These are phyloP conservation scores for Meles meles DNA, from an alignment of 2,113 vertebrate genomes.

Conservation along the genomic window DNA sequence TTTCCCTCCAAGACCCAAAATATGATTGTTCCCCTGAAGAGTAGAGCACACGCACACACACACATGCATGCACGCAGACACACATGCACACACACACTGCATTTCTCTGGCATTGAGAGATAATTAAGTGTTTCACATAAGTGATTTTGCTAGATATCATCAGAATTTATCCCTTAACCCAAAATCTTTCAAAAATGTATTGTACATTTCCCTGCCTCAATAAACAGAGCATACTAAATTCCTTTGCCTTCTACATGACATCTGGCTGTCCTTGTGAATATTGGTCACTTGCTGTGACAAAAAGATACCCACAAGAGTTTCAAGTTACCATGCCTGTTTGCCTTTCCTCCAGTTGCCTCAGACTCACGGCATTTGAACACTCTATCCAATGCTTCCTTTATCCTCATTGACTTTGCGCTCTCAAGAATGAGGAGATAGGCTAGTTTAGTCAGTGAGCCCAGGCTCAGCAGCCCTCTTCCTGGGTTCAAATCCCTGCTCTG, in stretches of 20 bases:
- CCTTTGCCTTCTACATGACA: not conserved
- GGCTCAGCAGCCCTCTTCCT: not conserved
- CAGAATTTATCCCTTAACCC: not conserved
- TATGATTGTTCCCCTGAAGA: not conserved
- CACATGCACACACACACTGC: not conserved
- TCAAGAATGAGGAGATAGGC: not conserved
- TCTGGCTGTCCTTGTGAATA: not conserved
- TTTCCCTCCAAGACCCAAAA: not conserved
- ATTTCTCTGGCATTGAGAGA: not conserved
- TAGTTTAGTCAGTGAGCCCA: not conserved
- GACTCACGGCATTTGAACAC: not conserved
- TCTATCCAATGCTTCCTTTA: not conserved
- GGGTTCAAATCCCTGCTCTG: not conserved
- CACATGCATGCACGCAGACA: accelerated
- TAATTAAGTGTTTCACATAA: not conserved
- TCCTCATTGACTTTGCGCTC: not conserved
- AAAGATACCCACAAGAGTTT: too few species aligned
- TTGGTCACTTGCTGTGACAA: not conserved
- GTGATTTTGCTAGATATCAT: not conserved
- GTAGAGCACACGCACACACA: accelerated
- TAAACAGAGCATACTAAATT: not conserved
- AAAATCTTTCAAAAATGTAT: not conserved
- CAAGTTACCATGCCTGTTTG: accelerated
- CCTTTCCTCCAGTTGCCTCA: not conserved
- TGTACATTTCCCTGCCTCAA: not conserved